Conservation (phyloP, 2,797 vertebrate species). For the Babyrousa celebensis region DNA sequence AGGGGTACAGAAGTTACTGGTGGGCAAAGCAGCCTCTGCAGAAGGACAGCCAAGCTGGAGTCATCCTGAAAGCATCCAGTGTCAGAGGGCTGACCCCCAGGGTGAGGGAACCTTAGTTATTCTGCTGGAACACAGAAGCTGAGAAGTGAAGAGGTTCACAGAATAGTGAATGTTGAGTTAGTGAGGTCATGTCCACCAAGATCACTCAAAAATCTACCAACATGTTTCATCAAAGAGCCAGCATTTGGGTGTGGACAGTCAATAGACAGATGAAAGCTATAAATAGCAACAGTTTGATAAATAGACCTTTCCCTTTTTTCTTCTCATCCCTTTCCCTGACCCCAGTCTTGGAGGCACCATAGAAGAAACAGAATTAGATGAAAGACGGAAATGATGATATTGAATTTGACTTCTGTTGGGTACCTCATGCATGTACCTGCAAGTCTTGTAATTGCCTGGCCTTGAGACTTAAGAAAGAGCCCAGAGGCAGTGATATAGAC, state of each 20-base stretch:
- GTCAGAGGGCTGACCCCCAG: not conserved
- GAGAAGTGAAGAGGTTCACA: not conserved
- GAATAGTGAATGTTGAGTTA: not conserved
- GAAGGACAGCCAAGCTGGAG: not conserved
- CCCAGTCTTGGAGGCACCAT: not conserved
- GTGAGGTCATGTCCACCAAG: not conserved
- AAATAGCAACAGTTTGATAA: not conserved
- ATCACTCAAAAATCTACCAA: not conserved
- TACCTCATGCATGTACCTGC: not conserved
- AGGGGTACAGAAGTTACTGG: not conserved
- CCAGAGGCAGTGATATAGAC: not conserved
- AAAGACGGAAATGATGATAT: not conserved
- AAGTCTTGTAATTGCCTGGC: not conserved
- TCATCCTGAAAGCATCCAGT: not conserved
- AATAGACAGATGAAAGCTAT: not conserved
- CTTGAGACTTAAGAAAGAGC: not conserved
- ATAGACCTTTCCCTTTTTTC: not conserved
- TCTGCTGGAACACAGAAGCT: not conserved
- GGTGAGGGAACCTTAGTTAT: not conserved
- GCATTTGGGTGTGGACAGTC: not conserved
- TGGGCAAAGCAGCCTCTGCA: not conserved
- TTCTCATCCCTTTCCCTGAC: not conserved
- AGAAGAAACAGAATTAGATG: constrained; percentile 45
- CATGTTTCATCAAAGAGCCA: not conserved
- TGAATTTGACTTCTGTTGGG: not conserved